Base-by-base conservation (phyloP, 2,113 vertebrate genomes). In the Megaptera novaeangliae region DNA sequence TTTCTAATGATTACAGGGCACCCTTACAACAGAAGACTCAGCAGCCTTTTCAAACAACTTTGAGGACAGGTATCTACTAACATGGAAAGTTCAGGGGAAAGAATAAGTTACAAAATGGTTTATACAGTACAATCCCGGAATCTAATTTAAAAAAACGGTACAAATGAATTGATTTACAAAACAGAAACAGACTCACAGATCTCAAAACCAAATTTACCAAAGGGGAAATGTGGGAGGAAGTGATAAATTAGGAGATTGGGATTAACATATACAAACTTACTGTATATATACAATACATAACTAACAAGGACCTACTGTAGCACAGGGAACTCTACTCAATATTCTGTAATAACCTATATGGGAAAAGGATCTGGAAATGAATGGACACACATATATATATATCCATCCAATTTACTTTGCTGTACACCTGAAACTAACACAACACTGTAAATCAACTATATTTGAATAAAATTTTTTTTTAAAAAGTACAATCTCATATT, bases 131-230 rank as follows among this genome's bases (percentile, higher is more conserved):
- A 31, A 75, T 34, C 15, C 18, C 10, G 15, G 27, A 29, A 34
- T 75, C 0, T 0, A 75, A 75, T 29, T 0, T 1, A 18, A 75
- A 25, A 74, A 46, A 46, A 46, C 1, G 8, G 46, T 1, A 34
- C 27, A 20, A 18, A 75, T 11, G 72, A 75, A 75, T 15, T 75
- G 49, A 75, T 75, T 75, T 34, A 75, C 72, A 11, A 75, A 75
- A 75, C 59, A 61, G 59, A 61, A 61, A 61, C 72, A 75, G 72
- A 75, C 44, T 49, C 72, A 75, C 15, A 49, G 15, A 44, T 75
- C 27, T 49, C 44, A 8, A 75, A 49, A 75, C 10, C 72, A 49
- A 49, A 75, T 29, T 44, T 20, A 17, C 1, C 1, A 75, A 75
- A 75, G 72, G 44, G 27, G 29, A 75, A 49, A 75, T 46, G 44